phyloP scores from a whole-genome alignment of 2,797 vertebrate species.

The Hipposideros larvatus region DNA sequence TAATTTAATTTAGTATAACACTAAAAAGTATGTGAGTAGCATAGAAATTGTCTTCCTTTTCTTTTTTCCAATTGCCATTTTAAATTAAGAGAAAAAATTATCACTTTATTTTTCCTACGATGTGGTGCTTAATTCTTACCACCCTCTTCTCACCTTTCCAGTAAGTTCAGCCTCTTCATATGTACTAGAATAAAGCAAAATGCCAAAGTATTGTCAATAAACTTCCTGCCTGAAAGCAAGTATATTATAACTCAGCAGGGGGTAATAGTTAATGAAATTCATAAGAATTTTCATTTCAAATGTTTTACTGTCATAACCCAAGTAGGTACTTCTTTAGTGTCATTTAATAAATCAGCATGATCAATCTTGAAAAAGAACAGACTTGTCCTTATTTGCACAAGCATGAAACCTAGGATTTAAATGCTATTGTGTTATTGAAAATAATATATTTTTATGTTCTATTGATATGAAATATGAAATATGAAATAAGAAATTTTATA shows the following conservation, averaged over 20 bases:
- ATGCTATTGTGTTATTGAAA: neutral
- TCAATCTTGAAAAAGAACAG: conserved; percentile 28
- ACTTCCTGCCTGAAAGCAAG: neutral
- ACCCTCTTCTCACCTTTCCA: neutral
- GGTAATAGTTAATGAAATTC: conserved; percentile 71
- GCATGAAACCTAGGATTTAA: conserved; percentile 6
- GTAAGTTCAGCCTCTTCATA: neutral
- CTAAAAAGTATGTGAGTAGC: conserved; percentile 51
- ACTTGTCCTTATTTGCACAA: conserved; percentile 44
- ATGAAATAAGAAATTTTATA: neutral
- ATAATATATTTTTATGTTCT: neutral
- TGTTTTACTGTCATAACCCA: conserved; percentile 4
- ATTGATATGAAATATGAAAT: conserved; percentile 53
- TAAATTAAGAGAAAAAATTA: neutral
- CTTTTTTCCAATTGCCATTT: neutral
- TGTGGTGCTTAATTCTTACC: neutral
- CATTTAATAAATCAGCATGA: conserved; percentile 51
- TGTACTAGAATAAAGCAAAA: neutral
- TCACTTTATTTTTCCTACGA: conserved; percentile 39
- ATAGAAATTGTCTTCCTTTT: neutral
- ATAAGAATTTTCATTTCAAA: conserved; percentile 34
- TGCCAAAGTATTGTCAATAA: conserved; percentile 59
- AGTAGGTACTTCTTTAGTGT: neutral
- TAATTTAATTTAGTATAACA: conserved; percentile 19
- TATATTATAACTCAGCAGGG: conserved; percentile 61